phyloP scores from a whole-genome alignment of 2,888 invertebrate genomes.

The Drepana falcataria region DNA sequence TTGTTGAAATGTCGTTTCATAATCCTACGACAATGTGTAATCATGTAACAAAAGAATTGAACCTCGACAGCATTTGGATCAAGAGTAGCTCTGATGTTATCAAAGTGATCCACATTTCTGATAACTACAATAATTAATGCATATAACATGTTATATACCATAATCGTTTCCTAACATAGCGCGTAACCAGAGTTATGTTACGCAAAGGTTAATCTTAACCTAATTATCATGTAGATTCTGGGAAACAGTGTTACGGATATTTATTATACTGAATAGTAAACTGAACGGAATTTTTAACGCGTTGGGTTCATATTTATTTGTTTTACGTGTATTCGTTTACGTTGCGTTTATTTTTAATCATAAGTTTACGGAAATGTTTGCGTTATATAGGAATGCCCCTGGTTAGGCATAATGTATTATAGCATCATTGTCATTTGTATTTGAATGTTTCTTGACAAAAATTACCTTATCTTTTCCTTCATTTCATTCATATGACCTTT shows the following conservation, averaged over 20 bases:
- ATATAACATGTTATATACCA: slow-evolving; percentile 12
- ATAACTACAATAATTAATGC: background rate
- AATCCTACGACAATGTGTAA: too few species aligned
- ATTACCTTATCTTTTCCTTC: too few species aligned
- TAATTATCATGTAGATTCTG: slow-evolving; percentile 30
- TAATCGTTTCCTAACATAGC: slow-evolving; percentile 5
- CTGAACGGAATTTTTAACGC: slow-evolving; percentile 33
- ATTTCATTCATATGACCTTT: too few species aligned
- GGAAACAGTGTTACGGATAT: slow-evolving; percentile 37
- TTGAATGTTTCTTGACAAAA: too few species aligned
- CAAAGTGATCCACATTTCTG: background rate
- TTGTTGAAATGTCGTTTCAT: too few species aligned
- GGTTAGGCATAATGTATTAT: background rate
- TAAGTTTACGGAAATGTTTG: background rate
- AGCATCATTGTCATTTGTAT: too few species aligned
- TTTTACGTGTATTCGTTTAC: slow-evolving; percentile 14
- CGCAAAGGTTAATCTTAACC: slow-evolving; percentile 38
- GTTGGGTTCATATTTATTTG: slow-evolving; percentile 41
- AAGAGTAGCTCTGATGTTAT: too few species aligned
- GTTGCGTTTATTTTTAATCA: background rate
- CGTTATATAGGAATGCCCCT: background rate
- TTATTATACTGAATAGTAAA: slow-evolving; percentile 44
- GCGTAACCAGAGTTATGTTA: slow-evolving; percentile 7
- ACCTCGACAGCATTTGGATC: too few species aligned
- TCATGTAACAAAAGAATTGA: too few species aligned